Evolutionary conservation across 2,888 invertebrate species (phyloP), one percentile per base, ranked within the genome.

Genomic region (Germaria angustata): DNA sequence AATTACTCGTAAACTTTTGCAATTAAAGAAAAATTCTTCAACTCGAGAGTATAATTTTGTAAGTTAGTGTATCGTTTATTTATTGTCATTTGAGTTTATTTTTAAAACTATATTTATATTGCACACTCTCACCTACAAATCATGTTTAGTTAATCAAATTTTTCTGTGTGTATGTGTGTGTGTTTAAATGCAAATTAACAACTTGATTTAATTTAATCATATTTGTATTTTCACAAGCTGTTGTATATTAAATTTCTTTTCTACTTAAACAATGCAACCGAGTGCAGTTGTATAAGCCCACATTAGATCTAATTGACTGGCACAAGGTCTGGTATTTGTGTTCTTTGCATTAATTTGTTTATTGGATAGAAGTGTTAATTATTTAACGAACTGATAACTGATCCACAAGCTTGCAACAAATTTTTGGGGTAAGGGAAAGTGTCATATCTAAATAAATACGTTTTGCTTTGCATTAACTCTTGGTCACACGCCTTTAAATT

Each of bases 331-430:
- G 32, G 17, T 61, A 7, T 79, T 66, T 66, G 41, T 7, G 15
- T 51, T 55, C n/a, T n/a, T 51, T n/a, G 3, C 53, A 36, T 66
- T 13, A 24, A 41, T 66, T 73, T 68, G 22, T 49, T n/a, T 53
- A 4, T 39, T 61, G 34, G 66, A 73, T 44, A 20, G 20, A 73
- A 72, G 72, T 80, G 79, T 66, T 80, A 73, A 80, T 73, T 66
- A 66, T 22, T 57, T 79, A 57, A 34, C 34, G 49, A 32, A 65
- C 28, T 65, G 44, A 61, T 66, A 39, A 55, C 39, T 28, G 59
- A 66, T 65, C 22, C 66, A 24, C 28, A 65, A 17, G 13, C 20
- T 2, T 11, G 11, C 4, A 15, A 39, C 15, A 61, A 49, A 22
- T 9, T 24, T 24, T 49, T 2, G n/a, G 22, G 15, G 57, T 32